Percentiles rank a stretch among this genome's conserved stretches.
Evolutionary conservation across 2,113 vertebrate species (phyloP).

Genomic region (Charadrius vociferus): DNA sequence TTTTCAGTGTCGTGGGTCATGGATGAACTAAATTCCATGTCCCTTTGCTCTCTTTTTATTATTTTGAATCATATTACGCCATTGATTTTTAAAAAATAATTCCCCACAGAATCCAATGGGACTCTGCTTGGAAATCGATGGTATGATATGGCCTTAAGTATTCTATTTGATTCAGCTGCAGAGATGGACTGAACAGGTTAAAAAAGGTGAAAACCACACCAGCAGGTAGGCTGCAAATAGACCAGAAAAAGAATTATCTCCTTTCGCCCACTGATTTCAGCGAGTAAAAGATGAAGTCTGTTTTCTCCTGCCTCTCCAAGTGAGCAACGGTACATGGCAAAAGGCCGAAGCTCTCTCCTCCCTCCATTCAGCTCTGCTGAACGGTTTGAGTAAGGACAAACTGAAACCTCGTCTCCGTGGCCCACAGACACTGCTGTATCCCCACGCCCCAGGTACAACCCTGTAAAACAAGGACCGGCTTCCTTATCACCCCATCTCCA

Average conservation of each 20-base stretch:
- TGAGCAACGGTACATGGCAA: neutral
- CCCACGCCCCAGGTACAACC: rapidly evolving
- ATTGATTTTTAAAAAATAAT: slow-evolving; percentile 37
- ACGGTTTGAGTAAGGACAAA: neutral
- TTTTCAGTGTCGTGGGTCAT: neutral
- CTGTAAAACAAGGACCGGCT: neutral
- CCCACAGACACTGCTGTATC: neutral
- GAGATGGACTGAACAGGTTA: neutral
- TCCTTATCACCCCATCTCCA: neutral
- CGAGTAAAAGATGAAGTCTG: neutral
- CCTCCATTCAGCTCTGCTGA: neutral
- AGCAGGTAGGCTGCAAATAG: neutral
- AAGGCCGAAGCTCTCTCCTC: rapidly evolving
- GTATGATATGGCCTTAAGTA: neutral
- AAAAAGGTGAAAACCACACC: neutral
- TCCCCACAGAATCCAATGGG: neutral
- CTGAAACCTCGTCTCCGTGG: rapidly evolving
- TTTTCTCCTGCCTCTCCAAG: neutral
- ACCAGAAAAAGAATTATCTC: neutral
- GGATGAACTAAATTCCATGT: neutral
- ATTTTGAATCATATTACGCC: slow-evolving; percentile 23
- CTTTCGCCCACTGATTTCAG: neutral
- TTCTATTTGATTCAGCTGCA: neutral
- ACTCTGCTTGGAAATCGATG: neutral
- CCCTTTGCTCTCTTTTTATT: slow-evolving; percentile 19